phyloP scores from a whole-genome alignment of 2,797 vertebrate genomes.

The Rousettus madagascariensis region DNA sequence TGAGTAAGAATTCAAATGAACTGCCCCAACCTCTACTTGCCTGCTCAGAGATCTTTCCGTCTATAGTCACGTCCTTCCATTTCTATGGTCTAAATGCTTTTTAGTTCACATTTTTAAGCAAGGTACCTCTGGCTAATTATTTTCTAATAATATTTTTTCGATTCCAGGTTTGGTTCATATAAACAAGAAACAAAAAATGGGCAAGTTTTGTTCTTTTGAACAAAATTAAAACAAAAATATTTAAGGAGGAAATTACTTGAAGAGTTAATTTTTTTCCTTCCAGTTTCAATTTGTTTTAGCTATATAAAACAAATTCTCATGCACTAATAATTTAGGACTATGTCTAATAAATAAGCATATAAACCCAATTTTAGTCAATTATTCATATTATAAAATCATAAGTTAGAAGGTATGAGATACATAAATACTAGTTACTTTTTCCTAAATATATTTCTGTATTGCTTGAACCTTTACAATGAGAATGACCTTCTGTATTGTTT shows the following conservation, averaged over 20 bases:
- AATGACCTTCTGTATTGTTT: not conserved
- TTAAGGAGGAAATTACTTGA: not conserved
- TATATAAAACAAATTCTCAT: not conserved
- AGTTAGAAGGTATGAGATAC: not conserved
- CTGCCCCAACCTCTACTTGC: not conserved
- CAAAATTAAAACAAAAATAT: conserved; percentile 24
- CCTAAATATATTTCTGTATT: conserved; percentile 19
- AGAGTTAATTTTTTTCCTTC: not conserved
- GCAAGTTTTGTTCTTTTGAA: not conserved
- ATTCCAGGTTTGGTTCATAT: not conserved
- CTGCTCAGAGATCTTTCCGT: not conserved
- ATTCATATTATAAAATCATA: not conserved
- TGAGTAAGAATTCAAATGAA: not conserved
- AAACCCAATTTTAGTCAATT: conserved; percentile 7
- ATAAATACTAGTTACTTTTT: conserved; percentile 6
- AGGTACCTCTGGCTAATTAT: not conserved
- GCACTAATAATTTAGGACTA: conserved; percentile 7
- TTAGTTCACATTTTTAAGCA: conserved; percentile 23
- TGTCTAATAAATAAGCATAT: conserved; percentile 29
- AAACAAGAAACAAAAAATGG: not conserved
- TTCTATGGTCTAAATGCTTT: not conserved
- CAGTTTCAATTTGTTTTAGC: conserved; percentile 37
- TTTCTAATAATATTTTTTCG: conserved; percentile 5
- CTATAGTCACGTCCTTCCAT: not conserved
- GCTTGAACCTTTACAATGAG: not conserved